Base-by-base conservation (phyloP, 2,888 invertebrate genomes). In the Ormyrus labotus region DNA sequence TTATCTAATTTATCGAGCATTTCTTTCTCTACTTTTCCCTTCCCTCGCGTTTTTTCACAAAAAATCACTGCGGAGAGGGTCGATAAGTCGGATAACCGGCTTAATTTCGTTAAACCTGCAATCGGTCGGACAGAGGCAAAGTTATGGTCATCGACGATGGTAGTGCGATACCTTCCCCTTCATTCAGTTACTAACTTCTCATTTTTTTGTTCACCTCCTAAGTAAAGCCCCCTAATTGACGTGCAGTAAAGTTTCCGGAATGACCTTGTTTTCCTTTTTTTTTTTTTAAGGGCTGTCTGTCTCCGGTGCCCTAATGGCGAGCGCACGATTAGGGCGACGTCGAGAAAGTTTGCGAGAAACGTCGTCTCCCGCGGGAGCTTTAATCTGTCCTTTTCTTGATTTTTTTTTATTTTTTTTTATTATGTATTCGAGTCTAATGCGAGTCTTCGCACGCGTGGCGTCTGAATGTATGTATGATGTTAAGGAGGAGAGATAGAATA, bases 181-280 rank as follows among this genome's bases (percentile, higher is more conserved):
- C 34, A 63, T 58, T 50, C 7, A n/a, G 55, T 2, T 58, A 0
- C 6, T 45, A 0, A 0, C 50, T 57, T 48, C 11, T 48, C 13
- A 9, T 13, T 6, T 19, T 7, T 73, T 47, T 19, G n/a, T 64
- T 10, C 19, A 34, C 55, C n/a, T 55, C 48, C 11, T 5, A 69
- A 69, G 19, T 47, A 69, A n/a, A 55, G 55, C 65, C 8, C 50
- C n/a, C 34, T 65, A 65, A 13, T 64, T 73, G 53, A 73, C n/a
- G 7, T 7, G n/a, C 13, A 60, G 51, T 19, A 47, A 13, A 19
- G 58, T 70, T 75, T 60, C 45, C 61, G 6, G 10, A 8, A n/a
- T 10, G 50, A 13, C 11, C 60, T 50, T 71, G 8, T 34, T n/a
- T 70, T 70, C 19, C 19, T 19, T 19, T 19, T 19, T 19, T 19